These are phyloP conservation scores for Anableps anableps DNA, from an alignment of 2,797 vertebrate species.

Conservation along the genomic window DNA sequence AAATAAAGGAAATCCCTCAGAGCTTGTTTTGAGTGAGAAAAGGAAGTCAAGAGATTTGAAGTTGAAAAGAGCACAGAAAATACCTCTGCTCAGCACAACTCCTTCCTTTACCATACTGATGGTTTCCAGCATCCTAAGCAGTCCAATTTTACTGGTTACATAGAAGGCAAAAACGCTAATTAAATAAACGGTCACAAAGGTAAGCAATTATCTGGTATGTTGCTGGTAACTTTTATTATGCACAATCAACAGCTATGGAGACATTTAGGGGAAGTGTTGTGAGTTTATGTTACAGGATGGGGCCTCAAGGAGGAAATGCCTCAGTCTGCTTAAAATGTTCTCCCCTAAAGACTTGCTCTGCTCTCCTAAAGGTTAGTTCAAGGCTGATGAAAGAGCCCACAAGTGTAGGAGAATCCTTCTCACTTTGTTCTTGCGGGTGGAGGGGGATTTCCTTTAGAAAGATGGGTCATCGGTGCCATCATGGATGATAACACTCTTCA, in stretches of 20 bases:
- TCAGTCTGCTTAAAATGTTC: constrained; percentile 39
- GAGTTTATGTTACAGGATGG: constrained; percentile 33
- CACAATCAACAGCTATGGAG: constrained; percentile 8
- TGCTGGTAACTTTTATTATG: constrained; percentile 6
- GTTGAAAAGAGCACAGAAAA: constrained; percentile 11
- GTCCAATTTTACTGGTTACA: neutral
- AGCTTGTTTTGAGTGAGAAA: neutral
- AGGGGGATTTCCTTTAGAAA: neutral
- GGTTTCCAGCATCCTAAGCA: neutral
- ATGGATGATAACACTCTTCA: constrained; percentile 51
- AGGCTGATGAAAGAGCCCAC: neutral
- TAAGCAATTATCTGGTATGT: neutral
- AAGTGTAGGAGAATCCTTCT: constrained; percentile 5
- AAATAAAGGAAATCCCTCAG: neutral
- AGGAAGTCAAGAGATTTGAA: constrained; percentile 5
- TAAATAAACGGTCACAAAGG: neutral
- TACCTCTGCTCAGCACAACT: constrained; percentile 6
- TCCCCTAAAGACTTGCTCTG: constrained; percentile 20
- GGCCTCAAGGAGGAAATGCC: constrained; percentile 63
- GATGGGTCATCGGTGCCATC: neutral
- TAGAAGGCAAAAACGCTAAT: neutral
- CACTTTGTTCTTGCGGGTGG: neutral
- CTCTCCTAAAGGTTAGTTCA: constrained; percentile 15
- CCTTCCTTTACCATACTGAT: constrained; percentile 10
- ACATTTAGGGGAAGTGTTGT: constrained; percentile 28